A percentile compares a stretch with the other conserved stretches of the same genome.
Conservation (phyloP, 2,113 vertebrate genomes). For the Tringa solitaria region DNA sequence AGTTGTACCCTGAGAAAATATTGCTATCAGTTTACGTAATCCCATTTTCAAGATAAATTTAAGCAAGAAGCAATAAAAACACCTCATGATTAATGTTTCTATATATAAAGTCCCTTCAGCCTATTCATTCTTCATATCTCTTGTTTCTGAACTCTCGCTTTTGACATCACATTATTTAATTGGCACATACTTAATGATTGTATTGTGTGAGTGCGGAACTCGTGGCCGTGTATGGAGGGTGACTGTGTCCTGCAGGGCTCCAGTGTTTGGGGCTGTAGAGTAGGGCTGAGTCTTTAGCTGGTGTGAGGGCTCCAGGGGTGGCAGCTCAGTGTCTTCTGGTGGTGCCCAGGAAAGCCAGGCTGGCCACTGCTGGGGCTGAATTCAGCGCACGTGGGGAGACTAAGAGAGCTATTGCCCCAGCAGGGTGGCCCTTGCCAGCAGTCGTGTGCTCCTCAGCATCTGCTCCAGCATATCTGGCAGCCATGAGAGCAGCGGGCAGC, state of each 20-base stretch:
- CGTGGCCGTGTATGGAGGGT: not conserved
- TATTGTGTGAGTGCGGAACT: not conserved
- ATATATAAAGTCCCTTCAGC: constrained; percentile 46
- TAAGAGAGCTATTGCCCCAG: not conserved
- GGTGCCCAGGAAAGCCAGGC: not conserved
- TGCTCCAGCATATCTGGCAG: not conserved
- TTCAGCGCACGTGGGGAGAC: rapidly evolving
- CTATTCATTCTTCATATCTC: constrained; percentile 11
- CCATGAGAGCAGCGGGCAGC: not conserved
- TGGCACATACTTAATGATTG: not conserved
- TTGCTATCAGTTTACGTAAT: constrained; percentile 4
- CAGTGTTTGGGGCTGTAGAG: rapidly evolving
- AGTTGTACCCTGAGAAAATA: not conserved
- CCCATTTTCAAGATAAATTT: constrained; percentile 11
- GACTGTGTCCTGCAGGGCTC: not conserved
- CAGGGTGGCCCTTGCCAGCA: not conserved
- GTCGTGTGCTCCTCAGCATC: not conserved
- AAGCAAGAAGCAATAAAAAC: not conserved
- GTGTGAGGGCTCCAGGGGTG: not conserved
- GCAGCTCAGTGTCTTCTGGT: not conserved
- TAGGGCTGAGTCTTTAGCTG: rapidly evolving
- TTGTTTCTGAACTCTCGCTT: constrained; percentile 9
- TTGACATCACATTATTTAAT: constrained; percentile 47
- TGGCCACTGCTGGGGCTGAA: not conserved
- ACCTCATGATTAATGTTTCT: not conserved